Percentiles rank a stretch among this genome's conserved stretches.
These are phyloP conservation scores for Vulpes ferrilata DNA, from an alignment of 2,113 vertebrate species.

Conservation along the genomic window DNA sequence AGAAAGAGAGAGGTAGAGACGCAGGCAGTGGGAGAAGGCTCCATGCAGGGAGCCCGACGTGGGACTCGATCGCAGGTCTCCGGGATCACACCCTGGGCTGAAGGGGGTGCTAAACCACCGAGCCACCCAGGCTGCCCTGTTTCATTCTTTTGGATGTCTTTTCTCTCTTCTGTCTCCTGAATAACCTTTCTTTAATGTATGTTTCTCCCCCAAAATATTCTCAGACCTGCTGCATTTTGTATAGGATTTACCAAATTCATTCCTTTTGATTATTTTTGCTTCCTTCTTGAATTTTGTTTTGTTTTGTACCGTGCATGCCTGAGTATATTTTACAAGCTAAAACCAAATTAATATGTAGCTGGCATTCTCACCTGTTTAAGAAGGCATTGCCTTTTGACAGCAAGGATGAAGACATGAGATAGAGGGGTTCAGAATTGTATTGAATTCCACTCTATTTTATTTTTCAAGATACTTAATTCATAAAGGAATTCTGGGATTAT, in stretches of 20 bases:
- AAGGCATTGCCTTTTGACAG: constrained; percentile 48
- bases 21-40: too few species aligned
- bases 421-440: constrained; percentile 10
- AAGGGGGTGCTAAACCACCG: too few species aligned
- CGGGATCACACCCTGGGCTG: too few species aligned
- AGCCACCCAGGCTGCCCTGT: neutral
- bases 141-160: neutral
- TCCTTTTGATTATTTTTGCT: constrained; percentile 64
- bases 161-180: constrained; percentile 1
- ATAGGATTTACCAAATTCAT: constrained; percentile 11
- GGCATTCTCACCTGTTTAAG: constrained; percentile 25
- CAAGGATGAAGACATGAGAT: constrained; percentile 4
- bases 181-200: constrained; percentile 23
- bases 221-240: constrained; percentile 17
- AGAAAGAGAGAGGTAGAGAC: too few species aligned
- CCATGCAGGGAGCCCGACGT: too few species aligned
- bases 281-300: constrained; percentile 26
- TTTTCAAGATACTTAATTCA: constrained; percentile 70
- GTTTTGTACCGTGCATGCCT: neutral
- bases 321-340: neutral
- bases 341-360: constrained; percentile 52
- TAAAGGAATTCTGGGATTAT: constrained; percentile 57
- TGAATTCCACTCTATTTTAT: constrained; percentile 54
- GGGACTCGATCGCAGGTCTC: too few species aligned
- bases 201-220: constrained; percentile 61